Evolutionary conservation across 2,888 invertebrate genomes (phyloP), one percentile per base, ranked within the genome.

Genomic region (Pristionchus fissidentatus): DNA sequence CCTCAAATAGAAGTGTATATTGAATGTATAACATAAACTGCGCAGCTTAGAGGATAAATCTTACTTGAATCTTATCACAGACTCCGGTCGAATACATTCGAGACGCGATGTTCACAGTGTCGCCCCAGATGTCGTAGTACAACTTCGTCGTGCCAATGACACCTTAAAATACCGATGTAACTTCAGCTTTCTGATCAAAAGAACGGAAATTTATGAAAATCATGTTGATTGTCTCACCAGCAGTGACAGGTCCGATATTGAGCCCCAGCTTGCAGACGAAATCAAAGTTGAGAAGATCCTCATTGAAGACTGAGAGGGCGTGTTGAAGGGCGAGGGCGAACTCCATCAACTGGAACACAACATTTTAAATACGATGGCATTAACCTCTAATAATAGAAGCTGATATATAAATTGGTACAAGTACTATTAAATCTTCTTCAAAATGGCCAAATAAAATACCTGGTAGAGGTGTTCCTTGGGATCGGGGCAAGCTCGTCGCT

Each of bases 61-160:
- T 75, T 49, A 93, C 93, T 89, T 94, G 94, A 87, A 97, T 96
- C 78, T 95, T 94, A 84, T 96, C 96, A 4, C 95, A 94, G 15
- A 97, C 95, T 0, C 98, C 98, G 0, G 97, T 98, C 0, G 97
- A 96, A 93, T 98, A 98, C 98, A 98, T 98, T 83, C 98, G 94
- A 10, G 96, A 96, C 0, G 98, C 97, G 84, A 98, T 97, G 93
- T 98, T 98, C 57, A 98, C 98, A 0, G 98, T 97, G 93, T 98
- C 98, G 0, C 98, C 98, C 98, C 98, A 98, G 90, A 98, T 98
- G 93, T 98, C 98, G 91, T 97, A 98, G 93, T 97, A 96, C 85
- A 98, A 94, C 92, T 98, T 98, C 1, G 96, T 96, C 10, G 97
- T 97, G 0, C 98, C 98, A 83, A 98, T 97, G 3, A 98, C 94